Evolutionary conservation across 2,113 vertebrate genomes (phyloP).

Genomic region (Semnornis frantzii): DNA sequence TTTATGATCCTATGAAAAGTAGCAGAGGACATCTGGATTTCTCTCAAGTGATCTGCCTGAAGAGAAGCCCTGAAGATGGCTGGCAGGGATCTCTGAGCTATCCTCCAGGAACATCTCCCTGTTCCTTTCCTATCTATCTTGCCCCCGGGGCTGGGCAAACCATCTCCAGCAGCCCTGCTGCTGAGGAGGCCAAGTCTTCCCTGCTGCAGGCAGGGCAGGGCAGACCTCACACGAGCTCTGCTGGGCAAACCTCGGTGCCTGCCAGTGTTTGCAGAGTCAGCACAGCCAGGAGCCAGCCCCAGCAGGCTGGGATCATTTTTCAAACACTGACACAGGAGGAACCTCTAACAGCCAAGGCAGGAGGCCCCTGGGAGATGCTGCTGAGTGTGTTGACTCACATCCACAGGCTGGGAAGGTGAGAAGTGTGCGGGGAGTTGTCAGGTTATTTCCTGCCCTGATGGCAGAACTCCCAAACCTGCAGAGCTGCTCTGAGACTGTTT

Average conservation of each 20-base stretch:
- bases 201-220: not conserved
- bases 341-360: not conserved
- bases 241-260: not conserved
- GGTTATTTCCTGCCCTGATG: not conserved
- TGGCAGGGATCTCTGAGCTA: not conserved
- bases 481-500: not conserved
- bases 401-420: not conserved
- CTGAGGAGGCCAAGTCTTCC: fast-evolving
- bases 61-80: not conserved
- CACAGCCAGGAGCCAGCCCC: not conserved
- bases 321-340: not conserved
- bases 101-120: not conserved
- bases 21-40: not conserved
- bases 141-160: not conserved
- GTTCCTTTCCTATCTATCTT: not conserved
- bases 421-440: not conserved
- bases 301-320: not conserved
- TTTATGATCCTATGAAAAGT: not conserved
- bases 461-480: not conserved
- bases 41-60: not conserved
- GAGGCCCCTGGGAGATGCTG: not conserved
- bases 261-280: not conserved
- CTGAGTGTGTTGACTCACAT: not conserved
- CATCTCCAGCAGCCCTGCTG: not conserved
- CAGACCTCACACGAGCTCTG: fast-evolving